These are phyloP conservation scores for Oasisia sp. DNA, from an alignment of 2,888 invertebrate genomes.

Conservation along the genomic window DNA sequence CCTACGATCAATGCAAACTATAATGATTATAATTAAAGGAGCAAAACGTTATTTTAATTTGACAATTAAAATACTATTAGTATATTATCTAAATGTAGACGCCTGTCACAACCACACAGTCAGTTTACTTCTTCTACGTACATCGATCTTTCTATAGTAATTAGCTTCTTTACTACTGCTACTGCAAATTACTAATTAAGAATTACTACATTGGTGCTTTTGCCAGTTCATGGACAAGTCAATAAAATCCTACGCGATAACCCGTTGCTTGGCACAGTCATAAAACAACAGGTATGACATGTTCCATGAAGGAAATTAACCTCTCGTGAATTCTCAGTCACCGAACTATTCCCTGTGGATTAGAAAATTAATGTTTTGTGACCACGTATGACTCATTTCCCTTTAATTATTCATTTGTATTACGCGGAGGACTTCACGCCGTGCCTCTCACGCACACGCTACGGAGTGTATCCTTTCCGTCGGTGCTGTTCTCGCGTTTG, in stretches of 20 bases:
- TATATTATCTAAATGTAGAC: not conserved
- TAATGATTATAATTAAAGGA: not conserved
- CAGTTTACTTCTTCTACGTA: not conserved
- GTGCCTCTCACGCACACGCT: not conserved
- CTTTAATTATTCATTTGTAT: not conserved
- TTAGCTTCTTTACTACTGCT: not conserved
- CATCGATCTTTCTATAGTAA: not conserved
- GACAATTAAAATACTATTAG: not conserved
- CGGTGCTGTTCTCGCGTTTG: not conserved
- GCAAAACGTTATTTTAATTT: not conserved
- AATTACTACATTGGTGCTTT: not conserved
- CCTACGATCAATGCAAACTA: not conserved
- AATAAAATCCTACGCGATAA: not conserved
- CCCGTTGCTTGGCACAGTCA: not conserved
- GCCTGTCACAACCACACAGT: not conserved
- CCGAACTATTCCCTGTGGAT: not conserved
- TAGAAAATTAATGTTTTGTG: not conserved
- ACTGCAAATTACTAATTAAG: not conserved
- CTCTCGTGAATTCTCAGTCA: not conserved
- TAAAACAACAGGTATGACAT: conserved; percentile 6
- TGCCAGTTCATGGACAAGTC: not conserved
- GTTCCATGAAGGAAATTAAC: not conserved
- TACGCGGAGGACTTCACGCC: not conserved
- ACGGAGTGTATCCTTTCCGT: not conserved
- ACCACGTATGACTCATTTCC: not conserved